Conservation (phyloP, 2,113 vertebrate genomes). For the Hippocampus guttulatus region DNA sequence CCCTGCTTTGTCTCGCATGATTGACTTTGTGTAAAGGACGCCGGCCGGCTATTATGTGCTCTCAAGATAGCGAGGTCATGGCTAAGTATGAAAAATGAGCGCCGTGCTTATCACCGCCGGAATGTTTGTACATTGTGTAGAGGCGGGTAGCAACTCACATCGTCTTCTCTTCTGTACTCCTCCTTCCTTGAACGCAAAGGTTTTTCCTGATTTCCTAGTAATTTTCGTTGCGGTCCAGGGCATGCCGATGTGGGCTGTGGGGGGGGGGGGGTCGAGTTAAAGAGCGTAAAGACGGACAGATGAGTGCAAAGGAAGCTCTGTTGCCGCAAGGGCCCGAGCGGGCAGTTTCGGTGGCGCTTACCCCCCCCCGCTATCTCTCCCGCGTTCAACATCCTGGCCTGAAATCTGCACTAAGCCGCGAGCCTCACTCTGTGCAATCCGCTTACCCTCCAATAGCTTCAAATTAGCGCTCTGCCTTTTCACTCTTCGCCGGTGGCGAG, state of each 20-base stretch:
- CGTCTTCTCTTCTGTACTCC: conserved; percentile 10
- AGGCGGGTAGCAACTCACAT: conserved; percentile 47
- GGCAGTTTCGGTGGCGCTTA: conserved; percentile 48
- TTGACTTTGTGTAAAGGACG: conserved; percentile 51
- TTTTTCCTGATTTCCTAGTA: conserved; percentile 4
- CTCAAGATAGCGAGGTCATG: conserved; percentile 28
- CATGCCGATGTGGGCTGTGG: conserved; percentile 3
- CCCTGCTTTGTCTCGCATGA: conserved; percentile 34
- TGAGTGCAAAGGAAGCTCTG: conserved; percentile 4
- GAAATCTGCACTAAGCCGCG: conserved; percentile 64
- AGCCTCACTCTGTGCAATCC: conserved; percentile 63
- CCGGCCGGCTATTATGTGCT: conserved; percentile 54
- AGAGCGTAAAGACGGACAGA: background rate
- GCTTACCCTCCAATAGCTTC: conserved; percentile 62
- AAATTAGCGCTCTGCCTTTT: conserved; percentile 63
- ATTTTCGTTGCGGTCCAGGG: background rate
- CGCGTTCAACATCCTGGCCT: conserved; percentile 62
- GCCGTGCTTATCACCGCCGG: conserved; percentile 49
- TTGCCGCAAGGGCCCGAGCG: conserved; percentile 29
- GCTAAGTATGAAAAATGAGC: conserved; percentile 63
- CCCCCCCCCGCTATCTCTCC: conserved; percentile 46
- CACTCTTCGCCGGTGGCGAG: conserved; percentile 49
- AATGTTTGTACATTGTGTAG: conserved; percentile 44
- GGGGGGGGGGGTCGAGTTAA: background rate
- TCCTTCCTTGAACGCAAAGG: conserved; percentile 42